Percentiles rank a stretch among this genome's conserved stretches.
Conservation (phyloP, 2,797 vertebrate genomes). For the Pygocentrus nattereri region DNA sequence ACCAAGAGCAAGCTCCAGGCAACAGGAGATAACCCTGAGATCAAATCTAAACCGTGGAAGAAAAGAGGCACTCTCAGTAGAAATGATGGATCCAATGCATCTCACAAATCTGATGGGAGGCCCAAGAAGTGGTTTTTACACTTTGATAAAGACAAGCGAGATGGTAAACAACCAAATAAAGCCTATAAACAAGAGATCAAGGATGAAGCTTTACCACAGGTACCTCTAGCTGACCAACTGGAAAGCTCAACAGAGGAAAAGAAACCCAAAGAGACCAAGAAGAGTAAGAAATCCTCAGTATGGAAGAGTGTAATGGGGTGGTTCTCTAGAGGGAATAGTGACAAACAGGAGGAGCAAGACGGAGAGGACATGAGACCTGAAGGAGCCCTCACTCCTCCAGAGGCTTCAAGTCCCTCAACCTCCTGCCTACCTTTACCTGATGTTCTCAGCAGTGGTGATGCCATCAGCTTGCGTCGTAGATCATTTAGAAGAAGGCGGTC, state of each 20-base stretch:
- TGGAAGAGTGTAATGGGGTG: slow-evolving; percentile 80
- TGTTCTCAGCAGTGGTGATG: slow-evolving; percentile 29
- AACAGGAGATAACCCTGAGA: neutral
- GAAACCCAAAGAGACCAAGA: slow-evolving; percentile 69
- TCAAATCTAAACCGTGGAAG: slow-evolving; percentile 68
- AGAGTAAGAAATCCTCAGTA: slow-evolving; percentile 67
- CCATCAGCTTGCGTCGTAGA: slow-evolving; percentile 42
- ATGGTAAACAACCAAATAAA: slow-evolving; percentile 21
- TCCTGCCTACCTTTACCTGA: slow-evolving; percentile 56
- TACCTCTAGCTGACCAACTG: neutral
- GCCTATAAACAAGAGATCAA: neutral
- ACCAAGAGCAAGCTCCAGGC: neutral
- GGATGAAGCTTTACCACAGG: neutral
- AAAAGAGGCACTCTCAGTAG: slow-evolving; percentile 45
- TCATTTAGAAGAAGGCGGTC: slow-evolving; percentile 69
- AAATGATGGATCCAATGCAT: slow-evolving; percentile 25
- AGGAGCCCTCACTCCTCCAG: slow-evolving; percentile 5
- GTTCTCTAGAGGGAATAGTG: slow-evolving; percentile 71
- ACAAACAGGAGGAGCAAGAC: slow-evolving; percentile 78
- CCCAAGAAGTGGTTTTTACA: slow-evolving; percentile 33
- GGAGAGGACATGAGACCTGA: slow-evolving; percentile 60
- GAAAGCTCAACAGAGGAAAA: slow-evolving; percentile 43
- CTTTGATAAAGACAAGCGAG: slow-evolving; percentile 48
- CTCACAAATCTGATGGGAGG: slow-evolving; percentile 46
- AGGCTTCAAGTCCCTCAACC: neutral